Conservation (phyloP, 2,888 invertebrate genomes). For the Dryocosmus kuriphilus region DNA sequence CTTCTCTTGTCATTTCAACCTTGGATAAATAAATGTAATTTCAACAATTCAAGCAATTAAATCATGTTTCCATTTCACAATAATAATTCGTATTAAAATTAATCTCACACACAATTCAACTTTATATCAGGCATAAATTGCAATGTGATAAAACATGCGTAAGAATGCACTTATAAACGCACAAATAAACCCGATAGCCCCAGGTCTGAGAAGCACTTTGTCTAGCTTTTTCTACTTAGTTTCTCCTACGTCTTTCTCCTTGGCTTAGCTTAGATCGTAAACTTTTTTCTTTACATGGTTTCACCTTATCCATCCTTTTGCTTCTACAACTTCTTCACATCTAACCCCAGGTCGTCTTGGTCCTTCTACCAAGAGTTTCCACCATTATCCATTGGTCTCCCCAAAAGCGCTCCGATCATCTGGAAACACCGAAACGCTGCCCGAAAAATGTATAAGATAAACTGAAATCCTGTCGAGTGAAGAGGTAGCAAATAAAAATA, state of each 20-base stretch:
- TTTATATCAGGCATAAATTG: not conserved
- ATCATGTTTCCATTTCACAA: too few relatives aligned
- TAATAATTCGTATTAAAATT: too few relatives aligned
- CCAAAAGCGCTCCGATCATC: constrained; percentile 23
- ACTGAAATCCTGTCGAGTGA: not conserved
- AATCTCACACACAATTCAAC: too few relatives aligned
- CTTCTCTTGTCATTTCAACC: too few relatives aligned
- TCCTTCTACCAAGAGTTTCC: constrained; percentile 11
- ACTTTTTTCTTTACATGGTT: constrained; percentile 29
- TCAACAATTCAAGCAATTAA: too few relatives aligned
- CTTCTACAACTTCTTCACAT: constrained; percentile 17
- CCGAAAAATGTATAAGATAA: not conserved
- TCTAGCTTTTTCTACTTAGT: constrained; percentile 20
- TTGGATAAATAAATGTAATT: too few relatives aligned
- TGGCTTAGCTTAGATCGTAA: constrained; percentile 25
- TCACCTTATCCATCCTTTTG: constrained; percentile 35
- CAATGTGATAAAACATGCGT: not conserved
- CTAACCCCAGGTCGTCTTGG: not conserved
- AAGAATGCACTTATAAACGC: not conserved
- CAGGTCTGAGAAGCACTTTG: not conserved
- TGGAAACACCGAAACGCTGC: constrained; percentile 8
- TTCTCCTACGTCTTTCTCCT: constrained; percentile 41
- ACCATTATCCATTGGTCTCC: not conserved
- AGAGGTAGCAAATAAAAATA: not conserved
- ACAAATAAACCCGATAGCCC: too few relatives aligned